Conservation (phyloP, 2,797 vertebrate species). For the Botia kubotai region DNA sequence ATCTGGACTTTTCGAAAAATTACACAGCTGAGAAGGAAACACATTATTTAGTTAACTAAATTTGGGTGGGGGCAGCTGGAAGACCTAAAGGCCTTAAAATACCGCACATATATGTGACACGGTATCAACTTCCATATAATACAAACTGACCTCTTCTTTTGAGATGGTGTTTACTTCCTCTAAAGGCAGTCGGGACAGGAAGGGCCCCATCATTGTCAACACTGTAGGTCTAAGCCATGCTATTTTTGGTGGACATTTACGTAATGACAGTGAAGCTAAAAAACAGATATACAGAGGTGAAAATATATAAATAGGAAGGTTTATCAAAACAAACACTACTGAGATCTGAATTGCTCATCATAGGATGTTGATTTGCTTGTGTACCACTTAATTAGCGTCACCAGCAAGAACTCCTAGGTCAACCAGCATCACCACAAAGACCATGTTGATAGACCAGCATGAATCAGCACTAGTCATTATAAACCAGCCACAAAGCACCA, state of each 20-base stretch:
- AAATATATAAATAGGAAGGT: neutral
- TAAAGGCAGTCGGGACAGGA: constrained; percentile 57
- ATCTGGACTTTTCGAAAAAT: constrained; percentile 61
- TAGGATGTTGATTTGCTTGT: too few species aligned
- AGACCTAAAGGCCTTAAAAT: neutral
- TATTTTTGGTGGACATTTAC: constrained; percentile 50
- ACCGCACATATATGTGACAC: neutral
- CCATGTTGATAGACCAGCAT: too few species aligned
- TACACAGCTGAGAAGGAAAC: constrained; percentile 68
- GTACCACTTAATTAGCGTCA: too few species aligned
- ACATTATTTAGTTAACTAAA: neutral
- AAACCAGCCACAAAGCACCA: too few species aligned
- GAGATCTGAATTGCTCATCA: too few species aligned
- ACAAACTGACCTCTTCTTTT: constrained; percentile 65
- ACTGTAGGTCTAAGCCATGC: constrained; percentile 63
- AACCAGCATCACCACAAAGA: too few species aligned
- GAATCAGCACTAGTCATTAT: too few species aligned
- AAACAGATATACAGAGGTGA: neutral
- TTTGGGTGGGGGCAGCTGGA: neutral
- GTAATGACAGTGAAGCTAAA: neutral
- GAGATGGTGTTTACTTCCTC: constrained; percentile 63
- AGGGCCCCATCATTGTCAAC: constrained; percentile 71
- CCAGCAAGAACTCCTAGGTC: too few species aligned
- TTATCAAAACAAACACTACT: too few species aligned
- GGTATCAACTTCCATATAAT: neutral